A percentile compares a stretch with the other conserved stretches of the same genome.
Evolutionary conservation across 2,113 vertebrate genomes (phyloP).

Genomic region (Tympanuchus pallidicinctus): DNA sequence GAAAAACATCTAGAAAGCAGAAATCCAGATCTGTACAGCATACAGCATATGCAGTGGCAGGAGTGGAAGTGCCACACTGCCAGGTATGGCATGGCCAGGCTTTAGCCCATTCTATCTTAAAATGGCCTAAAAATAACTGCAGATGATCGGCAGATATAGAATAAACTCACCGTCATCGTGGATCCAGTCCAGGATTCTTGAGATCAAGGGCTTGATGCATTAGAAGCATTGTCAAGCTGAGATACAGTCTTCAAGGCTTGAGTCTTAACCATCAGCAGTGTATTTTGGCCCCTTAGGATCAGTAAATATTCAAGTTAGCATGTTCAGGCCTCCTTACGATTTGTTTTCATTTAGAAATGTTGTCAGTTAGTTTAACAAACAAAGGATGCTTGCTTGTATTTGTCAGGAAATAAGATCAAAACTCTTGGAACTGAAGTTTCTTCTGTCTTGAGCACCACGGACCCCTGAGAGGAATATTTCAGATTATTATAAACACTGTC

Average conservation of each 20-base stretch:
- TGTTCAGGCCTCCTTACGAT: background rate
- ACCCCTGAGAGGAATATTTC: background rate
- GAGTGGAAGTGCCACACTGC: background rate
- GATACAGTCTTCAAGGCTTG: background rate
- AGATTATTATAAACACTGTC: background rate
- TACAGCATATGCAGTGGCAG: background rate
- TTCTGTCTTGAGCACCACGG: background rate
- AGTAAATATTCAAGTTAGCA: rapidly evolving
- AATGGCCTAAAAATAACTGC: background rate
- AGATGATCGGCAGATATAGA: too few species aligned
- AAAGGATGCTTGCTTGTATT: background rate
- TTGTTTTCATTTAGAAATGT: background rate
- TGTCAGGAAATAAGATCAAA: background rate
- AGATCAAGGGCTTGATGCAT: background rate
- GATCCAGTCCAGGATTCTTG: background rate
- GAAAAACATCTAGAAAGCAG: background rate
- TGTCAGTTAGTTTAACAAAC: background rate
- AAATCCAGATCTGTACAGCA: background rate
- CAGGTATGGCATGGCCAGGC: rapidly evolving
- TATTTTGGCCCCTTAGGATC: background rate
- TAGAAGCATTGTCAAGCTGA: background rate
- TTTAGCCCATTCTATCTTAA: background rate
- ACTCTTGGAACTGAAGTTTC: background rate
- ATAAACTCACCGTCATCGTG: background rate
- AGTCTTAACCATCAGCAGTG: background rate